A percentile compares a stretch with the other conserved stretches of the same genome.
Evolutionary conservation across 2,888 invertebrate species (phyloP).

Genomic region (Helicoverpa assulta): DNA sequence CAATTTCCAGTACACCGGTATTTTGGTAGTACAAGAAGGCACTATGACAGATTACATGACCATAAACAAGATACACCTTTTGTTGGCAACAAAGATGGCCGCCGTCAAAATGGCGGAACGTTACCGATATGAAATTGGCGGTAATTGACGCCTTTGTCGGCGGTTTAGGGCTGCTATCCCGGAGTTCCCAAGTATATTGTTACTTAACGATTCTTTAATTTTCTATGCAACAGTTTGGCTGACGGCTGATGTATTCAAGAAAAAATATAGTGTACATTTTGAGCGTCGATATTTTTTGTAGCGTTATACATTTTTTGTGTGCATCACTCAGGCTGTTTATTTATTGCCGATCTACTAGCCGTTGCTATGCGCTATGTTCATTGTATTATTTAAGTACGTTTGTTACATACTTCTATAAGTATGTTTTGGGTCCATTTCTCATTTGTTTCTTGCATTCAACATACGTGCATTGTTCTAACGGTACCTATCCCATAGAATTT

Average conservation of each 20-base stretch:
- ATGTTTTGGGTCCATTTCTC: too few relatives aligned
- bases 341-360: slow-evolving; percentile 1
- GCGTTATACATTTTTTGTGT: slow-evolving; percentile 26
- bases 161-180: slow-evolving; percentile 52
- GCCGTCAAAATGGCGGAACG: slow-evolving; percentile 61
- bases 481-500: neutral
- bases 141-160: slow-evolving; percentile 67
- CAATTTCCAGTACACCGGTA: slow-evolving; percentile 36
- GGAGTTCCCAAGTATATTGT: slow-evolving; percentile 44
- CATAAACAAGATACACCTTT: slow-evolving; percentile 63
- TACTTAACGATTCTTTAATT: slow-evolving; percentile 51
- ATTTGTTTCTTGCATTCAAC: slow-evolving; percentile 2
- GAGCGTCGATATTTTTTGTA: slow-evolving; percentile 5
- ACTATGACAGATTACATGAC: slow-evolving; percentile 57
- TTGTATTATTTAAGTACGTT: slow-evolving; percentile 4
- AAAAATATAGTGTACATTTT: slow-evolving; percentile 10
- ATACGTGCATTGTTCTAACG: too few relatives aligned
- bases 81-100: slow-evolving; percentile 64
- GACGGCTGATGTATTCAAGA: slow-evolving; percentile 5
- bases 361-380: neutral
- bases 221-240: slow-evolving; percentile 23
- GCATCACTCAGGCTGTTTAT: slow-evolving; percentile 4
- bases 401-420: too few relatives aligned
- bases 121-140: slow-evolving; percentile 68
- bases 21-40: slow-evolving; percentile 40